phyloP scores from a whole-genome alignment of 2,888 invertebrate species.

The Lingula anatina region DNA sequence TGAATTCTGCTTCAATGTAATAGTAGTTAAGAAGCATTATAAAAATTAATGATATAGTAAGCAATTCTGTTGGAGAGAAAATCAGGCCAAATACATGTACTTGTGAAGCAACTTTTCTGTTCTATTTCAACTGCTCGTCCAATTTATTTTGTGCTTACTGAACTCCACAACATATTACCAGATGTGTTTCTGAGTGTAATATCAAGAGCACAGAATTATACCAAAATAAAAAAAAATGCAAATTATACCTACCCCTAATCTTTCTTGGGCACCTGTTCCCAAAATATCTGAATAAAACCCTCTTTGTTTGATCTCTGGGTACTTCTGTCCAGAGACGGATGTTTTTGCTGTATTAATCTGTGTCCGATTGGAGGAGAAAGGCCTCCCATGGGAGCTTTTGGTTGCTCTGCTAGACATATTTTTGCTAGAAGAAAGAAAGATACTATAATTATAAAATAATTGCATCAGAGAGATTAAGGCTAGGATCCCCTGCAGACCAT shows the following conservation, averaged over 20 bases:
- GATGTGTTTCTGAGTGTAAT: neutral
- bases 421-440: no score
- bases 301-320: conserved; percentile 49
- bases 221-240: no score
- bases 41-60: no score
- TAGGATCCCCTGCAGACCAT: no score
- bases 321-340: conserved; percentile 22
- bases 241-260: conserved; percentile 25
- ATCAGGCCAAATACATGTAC: no score
- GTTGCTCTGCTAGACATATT: no score
- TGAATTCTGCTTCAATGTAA: no score
- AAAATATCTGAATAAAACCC: conserved; percentile 51
- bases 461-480: no score
- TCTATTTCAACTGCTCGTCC: neutral
- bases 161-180: neutral
- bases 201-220: neutral
- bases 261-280: conserved; percentile 22
- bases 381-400: conserved; percentile 26
- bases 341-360: conserved; percentile 11
- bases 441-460: no score
- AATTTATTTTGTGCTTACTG: neutral
- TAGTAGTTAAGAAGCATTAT: no score
- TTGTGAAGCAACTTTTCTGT: neutral
- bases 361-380: conserved; percentile 34
- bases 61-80: no score